A percentile compares a stretch with the other conserved stretches of the same genome.
phyloP scores from a whole-genome alignment of 2,113 vertebrate genomes.

The Ameiurus melas region DNA sequence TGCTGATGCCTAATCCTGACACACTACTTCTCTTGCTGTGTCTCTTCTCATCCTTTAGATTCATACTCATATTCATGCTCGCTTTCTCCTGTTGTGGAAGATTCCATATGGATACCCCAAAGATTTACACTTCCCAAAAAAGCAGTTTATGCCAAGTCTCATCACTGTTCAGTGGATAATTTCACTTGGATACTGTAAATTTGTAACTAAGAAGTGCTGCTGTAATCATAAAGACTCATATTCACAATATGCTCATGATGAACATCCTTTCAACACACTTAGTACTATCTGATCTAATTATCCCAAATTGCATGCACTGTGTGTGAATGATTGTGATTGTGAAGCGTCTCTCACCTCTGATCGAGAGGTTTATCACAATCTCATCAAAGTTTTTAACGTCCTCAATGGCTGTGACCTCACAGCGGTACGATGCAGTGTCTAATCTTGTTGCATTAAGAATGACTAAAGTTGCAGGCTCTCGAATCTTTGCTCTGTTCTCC shows the following conservation, averaged over 20 bases:
- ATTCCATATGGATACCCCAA: not conserved
- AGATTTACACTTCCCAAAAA: not conserved
- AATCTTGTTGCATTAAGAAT: slow-evolving; percentile 87
- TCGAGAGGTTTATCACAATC: slow-evolving; percentile 84
- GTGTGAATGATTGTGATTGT: not conserved
- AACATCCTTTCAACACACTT: not conserved
- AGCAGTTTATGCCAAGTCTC: not conserved
- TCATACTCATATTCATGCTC: not conserved
- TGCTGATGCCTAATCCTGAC: not conserved
- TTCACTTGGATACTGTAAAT: not conserved
- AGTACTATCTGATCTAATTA: not conserved
- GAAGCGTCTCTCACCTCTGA: slow-evolving; percentile 78
- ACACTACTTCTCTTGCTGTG: not conserved
- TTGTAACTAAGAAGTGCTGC: not conserved
- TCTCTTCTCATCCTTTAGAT: too few relatives aligned
- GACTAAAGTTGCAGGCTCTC: slow-evolving; percentile 81
- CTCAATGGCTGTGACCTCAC: slow-evolving; percentile 85
- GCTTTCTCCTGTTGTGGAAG: not conserved
- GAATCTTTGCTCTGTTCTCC: slow-evolving; percentile 79
- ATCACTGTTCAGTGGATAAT: not conserved
- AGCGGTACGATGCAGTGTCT: slow-evolving; percentile 89
- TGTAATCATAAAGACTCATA: not conserved
- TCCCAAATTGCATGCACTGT: not conserved
- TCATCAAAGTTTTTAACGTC: slow-evolving; percentile 88
- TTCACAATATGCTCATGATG: not conserved